Base-by-base conservation (phyloP, 2,888 invertebrate genomes). In the Brachyopa scutellaris region DNA sequence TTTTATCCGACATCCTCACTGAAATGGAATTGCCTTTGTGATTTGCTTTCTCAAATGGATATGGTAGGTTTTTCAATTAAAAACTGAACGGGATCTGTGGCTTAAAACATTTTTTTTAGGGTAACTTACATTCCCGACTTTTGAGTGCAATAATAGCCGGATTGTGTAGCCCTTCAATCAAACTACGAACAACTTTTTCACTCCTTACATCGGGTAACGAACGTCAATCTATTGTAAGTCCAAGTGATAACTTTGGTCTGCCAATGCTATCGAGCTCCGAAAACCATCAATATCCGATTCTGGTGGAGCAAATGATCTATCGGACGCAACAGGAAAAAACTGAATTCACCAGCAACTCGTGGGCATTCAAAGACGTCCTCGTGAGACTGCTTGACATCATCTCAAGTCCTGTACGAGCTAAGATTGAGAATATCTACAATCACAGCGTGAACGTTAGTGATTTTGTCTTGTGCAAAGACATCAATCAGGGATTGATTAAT, bases 1-100 rank as follows among this genome's bases (percentile, higher is more conserved):
- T 99, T 99, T 91, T 98, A 97, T 90, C 98, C 99, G 0, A 98
- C 97, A 0, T 96, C 97, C 0, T 95, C 94, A 62, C 91, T 98
- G 59, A 98, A 98, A 89, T 98, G 98, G 98, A 95, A 95, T 84
- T 96, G 96, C 87, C 91, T 99, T 0, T 97, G 97, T 88, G 96
- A 96, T 86, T 90, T 97, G 76, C 91, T 97, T n/a, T 92, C 92
- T 23, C 92, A 95, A 88, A 93, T 93, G 87, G 93, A 93, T 77
- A 94, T 94, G 91, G 95, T 94, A 91, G 85, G 88, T 79, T 33
- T 17, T 5, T 8, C 5, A 13, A 19, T 11, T 1, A 36, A 23
- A 53, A 1, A 15, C 2, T n/a, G 6, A 26, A n/a, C n/a, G n/a
- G n/a, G n/a, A n/a, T n/a, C n/a, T n/a, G n/a, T n/a, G n/a, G n/a